Conservation (phyloP, 2,113 vertebrate species). For the Ia io region DNA sequence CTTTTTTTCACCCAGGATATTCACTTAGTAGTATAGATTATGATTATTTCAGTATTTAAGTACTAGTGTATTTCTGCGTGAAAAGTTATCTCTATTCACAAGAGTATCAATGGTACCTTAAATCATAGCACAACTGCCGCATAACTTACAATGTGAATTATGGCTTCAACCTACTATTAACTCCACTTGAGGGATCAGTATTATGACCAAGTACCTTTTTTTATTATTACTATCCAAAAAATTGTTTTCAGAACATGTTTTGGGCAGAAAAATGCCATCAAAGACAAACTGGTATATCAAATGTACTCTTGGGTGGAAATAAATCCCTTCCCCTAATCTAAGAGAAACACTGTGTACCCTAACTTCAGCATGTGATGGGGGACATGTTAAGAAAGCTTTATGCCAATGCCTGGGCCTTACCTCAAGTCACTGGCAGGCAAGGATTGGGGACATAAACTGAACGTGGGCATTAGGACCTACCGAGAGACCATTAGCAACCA, state of each 20-base stretch:
- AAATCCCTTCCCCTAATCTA: slow-evolving; percentile 4
- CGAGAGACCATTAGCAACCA: not conserved
- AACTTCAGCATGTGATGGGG: not conserved
- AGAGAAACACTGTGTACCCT: not conserved
- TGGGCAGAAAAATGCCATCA: slow-evolving; percentile 48
- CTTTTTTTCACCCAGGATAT: not conserved
- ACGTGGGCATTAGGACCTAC: not conserved
- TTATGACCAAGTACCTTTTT: slow-evolving; percentile 55
- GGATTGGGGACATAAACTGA: not conserved
- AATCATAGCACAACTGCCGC: not conserved
- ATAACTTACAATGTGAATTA: slow-evolving; percentile 43
- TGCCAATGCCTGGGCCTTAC: not conserved
- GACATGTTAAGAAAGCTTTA: not conserved
- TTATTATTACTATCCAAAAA: slow-evolving; percentile 59
- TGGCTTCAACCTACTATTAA: slow-evolving; percentile 27
- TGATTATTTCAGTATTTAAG: slow-evolving; percentile 15
- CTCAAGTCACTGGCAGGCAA: not conserved
- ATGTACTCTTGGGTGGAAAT: slow-evolving; percentile 43
- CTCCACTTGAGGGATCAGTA: slow-evolving; percentile 61
- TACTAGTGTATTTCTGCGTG: slow-evolving; percentile 46
- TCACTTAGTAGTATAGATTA: not conserved
- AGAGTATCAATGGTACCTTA: not conserved
- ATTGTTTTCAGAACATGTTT: slow-evolving; percentile 31
- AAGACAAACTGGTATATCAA: slow-evolving; percentile 33
- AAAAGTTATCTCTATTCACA: not conserved